A percentile compares a stretch with the other conserved stretches of the same genome.
phyloP scores from a whole-genome alignment of 1,140 invertebrate species.

The Lanistes nyassanus region DNA sequence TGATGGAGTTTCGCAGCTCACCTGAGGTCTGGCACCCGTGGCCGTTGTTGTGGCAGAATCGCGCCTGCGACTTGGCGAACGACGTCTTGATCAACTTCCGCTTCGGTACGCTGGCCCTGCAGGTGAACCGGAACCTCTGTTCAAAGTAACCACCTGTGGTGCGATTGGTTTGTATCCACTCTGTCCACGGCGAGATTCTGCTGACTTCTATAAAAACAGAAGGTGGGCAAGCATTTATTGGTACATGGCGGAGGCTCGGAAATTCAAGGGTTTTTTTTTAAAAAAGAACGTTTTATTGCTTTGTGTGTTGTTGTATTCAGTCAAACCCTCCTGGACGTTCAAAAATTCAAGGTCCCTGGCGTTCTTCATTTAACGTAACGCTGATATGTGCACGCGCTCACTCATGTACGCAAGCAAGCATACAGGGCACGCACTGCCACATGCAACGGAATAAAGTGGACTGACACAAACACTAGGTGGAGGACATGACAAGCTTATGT shows the following conservation, averaged over 20 bases:
- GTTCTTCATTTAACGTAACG: no score
- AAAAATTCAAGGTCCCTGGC: no score
- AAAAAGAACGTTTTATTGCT: no score
- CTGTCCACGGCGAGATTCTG: conserved; percentile 74
- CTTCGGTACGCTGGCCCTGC: conserved; percentile 80
- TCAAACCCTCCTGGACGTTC: no score
- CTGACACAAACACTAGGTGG: no score
- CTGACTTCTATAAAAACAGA: conserved; percentile 45
- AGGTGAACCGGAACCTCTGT: conserved; percentile 80
- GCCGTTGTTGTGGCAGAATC: conserved; percentile 76
- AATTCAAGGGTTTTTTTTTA: no score
- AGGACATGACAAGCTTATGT: no score
- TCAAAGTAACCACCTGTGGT: conserved; percentile 75
- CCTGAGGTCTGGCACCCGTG: conserved; percentile 60
- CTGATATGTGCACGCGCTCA: no score
- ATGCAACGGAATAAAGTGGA: no score
- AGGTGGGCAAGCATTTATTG: neutral
- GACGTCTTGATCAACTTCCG: conserved; percentile 73
- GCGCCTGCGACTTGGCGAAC: conserved; percentile 80
- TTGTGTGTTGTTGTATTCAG: no score
- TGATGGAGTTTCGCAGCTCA: conserved; percentile 47
- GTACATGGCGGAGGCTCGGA: neutral
- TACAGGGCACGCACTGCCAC: no score
- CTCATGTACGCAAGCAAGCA: no score
- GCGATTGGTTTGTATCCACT: conserved; percentile 74